A percentile compares a stretch with the other conserved stretches of the same genome.
phyloP scores from a whole-genome alignment of 2,113 vertebrate genomes.

The Chaenogobius annularis region DNA sequence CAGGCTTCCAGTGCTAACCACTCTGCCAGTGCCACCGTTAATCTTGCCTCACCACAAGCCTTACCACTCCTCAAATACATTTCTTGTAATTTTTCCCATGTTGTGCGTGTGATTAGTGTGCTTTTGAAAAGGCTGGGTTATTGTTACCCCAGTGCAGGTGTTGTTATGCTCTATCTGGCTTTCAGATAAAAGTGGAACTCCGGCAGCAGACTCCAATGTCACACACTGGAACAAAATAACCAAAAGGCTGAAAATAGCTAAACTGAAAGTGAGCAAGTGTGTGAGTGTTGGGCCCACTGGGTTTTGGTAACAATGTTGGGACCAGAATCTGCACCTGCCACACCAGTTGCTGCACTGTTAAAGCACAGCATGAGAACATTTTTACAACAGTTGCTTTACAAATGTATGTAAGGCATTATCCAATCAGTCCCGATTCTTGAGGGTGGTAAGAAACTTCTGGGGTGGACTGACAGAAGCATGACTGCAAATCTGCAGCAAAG shows the following conservation, averaged over 20 bases:
- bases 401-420: too few relatives aligned
- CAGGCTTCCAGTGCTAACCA: neutral
- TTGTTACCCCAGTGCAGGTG: constrained; percentile 4
- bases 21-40: neutral
- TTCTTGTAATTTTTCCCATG: neutral
- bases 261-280: constrained; percentile 1
- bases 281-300: neutral
- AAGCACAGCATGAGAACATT: too few relatives aligned
- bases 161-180: constrained; percentile 2
- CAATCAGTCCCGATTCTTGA: too few relatives aligned
- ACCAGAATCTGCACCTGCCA: neutral
- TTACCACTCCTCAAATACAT: neutral
- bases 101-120: neutral
- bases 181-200: constrained; percentile 7
- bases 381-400: too few relatives aligned
- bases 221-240: neutral
- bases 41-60: neutral
- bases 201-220: neutral
- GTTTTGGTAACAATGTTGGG: neutral
- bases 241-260: constrained; percentile 1
- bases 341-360: neutral
- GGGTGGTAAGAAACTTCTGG: too few relatives aligned
- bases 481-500: too few relatives aligned
- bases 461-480: too few relatives aligned
- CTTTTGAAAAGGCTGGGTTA: neutral